Base-by-base conservation (phyloP, 2,113 vertebrate species). In the Halcyon malimbica region DNA sequence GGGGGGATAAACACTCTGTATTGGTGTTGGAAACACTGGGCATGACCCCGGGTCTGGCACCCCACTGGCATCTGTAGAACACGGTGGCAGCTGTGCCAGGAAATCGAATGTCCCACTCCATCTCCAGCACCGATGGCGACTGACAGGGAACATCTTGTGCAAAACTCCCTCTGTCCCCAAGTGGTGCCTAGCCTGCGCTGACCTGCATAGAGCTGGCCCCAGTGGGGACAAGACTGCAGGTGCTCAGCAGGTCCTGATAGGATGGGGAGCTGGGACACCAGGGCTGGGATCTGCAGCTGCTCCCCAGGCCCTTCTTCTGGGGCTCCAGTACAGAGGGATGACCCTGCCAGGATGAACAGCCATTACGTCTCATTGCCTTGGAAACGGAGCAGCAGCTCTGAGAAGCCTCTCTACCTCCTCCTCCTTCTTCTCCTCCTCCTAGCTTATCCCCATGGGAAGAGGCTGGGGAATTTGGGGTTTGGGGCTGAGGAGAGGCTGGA, bases 281-380 rank as follows among this genome's bases (percentile, higher is more conserved):
- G 56, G 23, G n/a, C 14, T 44, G 28, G n/a, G 35, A 19, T 29
- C 68, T 57, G 67, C 5, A 3, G 67, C 67, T 57, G 46, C 69
- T 48, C 67, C 41, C 13, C 50, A 50, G 63, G 63, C 62, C 82
- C 44, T 85, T 94, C 59, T 46, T 75, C 62, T 1, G 1, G 71
- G 62, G 42, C 87, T 88, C 48, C 87, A 57, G 68, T 1, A 0
- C 59, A 46, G 75, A 70, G 39, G 63, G 88, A 90, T 96, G 95
- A 95, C 93, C 96, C 92, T 59, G 67, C 50, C 2, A 3, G 75
- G 79, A 95, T 95, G 94, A 96, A 91, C 93, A 96, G 95, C 90
- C 92, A 63, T 74, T 69, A 74, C 8, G 71, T 97, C 93, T 96
- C 94, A 96, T 97, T 39, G 68, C 96, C 96, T 95, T 97, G 95